These are phyloP conservation scores for Aspidiotus destructor DNA, from an alignment of 2,888 invertebrate genomes.

Conservation along the genomic window DNA sequence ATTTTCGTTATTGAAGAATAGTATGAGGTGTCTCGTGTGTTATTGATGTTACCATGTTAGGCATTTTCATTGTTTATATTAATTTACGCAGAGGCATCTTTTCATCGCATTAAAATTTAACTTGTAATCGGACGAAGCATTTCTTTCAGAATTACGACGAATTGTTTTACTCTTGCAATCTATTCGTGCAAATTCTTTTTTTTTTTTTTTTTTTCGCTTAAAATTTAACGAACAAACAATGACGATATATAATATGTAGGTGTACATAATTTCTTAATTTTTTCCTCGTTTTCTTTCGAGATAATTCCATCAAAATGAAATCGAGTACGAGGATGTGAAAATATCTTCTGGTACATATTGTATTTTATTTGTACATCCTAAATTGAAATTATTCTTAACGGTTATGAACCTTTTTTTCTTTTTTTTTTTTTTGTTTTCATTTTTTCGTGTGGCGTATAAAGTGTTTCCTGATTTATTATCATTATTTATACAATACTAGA, in stretches of 20 bases:
- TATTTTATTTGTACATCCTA: neutral
- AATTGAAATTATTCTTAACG: too few relatives aligned
- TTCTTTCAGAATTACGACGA: neutral
- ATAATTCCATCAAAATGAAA: neutral
- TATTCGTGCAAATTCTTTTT: neutral
- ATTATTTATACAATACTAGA: slow-evolving; percentile 21
- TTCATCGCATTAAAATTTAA: too few relatives aligned
- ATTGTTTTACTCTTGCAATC: neutral
- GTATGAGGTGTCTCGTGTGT: too few relatives aligned
- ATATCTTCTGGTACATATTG: neutral
- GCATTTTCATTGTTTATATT: too few relatives aligned
- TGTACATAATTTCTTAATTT: neutral
- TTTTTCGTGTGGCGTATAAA: neutral
- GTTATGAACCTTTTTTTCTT: too few relatives aligned
- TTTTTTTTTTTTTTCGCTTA: neutral
- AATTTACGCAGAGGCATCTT: too few relatives aligned
- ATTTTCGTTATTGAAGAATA: too few relatives aligned
- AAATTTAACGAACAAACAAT: too few relatives aligned
- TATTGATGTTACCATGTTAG: too few relatives aligned
- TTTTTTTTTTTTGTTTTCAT: neutral
- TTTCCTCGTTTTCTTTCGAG: neutral
- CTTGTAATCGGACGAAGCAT: too few relatives aligned
- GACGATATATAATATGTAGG: too few relatives aligned
- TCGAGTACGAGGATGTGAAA: neutral
- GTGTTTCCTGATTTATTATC: slow-evolving; percentile 27